A percentile compares a stretch with the other conserved stretches of the same genome.
phyloP scores from a whole-genome alignment of 1,140 invertebrate genomes.

The Dendroctonus valens region DNA sequence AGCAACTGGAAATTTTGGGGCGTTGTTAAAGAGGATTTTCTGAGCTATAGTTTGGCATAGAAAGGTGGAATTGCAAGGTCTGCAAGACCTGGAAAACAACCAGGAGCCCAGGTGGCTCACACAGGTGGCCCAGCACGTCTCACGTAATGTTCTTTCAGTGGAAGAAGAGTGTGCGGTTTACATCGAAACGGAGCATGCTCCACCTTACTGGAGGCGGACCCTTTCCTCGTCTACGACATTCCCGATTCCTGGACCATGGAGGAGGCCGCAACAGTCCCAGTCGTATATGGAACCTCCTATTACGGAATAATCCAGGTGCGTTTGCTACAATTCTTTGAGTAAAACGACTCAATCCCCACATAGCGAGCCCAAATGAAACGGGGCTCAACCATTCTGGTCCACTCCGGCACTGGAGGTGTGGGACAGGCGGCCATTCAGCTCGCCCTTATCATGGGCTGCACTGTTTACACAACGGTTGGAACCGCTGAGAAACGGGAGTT shows the following conservation, averaged over 20 bases:
- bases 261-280: conserved; percentile 86
- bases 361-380: conserved; percentile 28
- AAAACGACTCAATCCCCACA: background rate
- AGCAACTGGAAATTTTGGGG: background rate
- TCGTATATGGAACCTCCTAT: conserved; percentile 80
- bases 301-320: conserved; percentile 57
- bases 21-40: background rate
- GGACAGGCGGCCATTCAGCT: conserved; percentile 78
- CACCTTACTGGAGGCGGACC: conserved; percentile 60
- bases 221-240: conserved; percentile 68
- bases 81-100: too few species aligned
- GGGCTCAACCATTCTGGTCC: conserved; percentile 60
- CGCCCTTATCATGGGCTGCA: conserved; percentile 63
- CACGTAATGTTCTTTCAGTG: too few species aligned
- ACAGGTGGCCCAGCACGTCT: too few species aligned
- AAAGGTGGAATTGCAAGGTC: too few species aligned
- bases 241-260: conserved; percentile 80
- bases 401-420: conserved; percentile 74
- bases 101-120: too few species aligned
- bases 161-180: conserved; percentile 70
- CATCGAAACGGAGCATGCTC: conserved; percentile 57
- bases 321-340: background rate
- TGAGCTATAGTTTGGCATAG: too few species aligned
- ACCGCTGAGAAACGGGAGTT: conserved; percentile 69
- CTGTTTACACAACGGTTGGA: conserved; percentile 70